phyloP scores from a whole-genome alignment of 2,113 vertebrate species.

The Lophochroa leadbeateri region DNA sequence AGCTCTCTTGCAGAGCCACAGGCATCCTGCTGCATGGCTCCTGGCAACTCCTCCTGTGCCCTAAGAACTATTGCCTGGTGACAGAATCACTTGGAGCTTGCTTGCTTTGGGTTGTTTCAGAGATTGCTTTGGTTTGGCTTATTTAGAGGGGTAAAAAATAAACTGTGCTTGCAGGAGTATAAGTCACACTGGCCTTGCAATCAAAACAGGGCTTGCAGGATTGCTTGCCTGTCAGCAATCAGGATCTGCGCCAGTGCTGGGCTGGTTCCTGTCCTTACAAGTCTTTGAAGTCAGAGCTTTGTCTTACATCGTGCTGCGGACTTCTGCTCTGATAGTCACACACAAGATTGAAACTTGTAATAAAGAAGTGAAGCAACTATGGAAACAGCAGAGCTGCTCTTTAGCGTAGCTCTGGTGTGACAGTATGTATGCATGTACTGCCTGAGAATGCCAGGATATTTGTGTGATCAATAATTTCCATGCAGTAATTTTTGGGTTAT shows the following conservation, averaged over 20 bases:
- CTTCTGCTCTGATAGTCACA: neutral
- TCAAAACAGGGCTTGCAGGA: neutral
- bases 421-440: rapidly evolving
- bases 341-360: neutral
- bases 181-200: neutral
- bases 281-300: neutral
- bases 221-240: neutral
- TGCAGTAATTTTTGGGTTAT: neutral
- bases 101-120: neutral
- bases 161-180: neutral
- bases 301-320: neutral
- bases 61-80: neutral
- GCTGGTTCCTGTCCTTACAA: neutral
- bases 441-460: neutral
- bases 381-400: neutral
- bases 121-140: neutral
- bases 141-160: neutral
- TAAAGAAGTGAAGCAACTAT: neutral
- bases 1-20: neutral
- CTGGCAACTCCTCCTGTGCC: neutral
- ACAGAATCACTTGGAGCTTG: neutral
- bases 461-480: neutral
- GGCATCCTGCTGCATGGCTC: neutral
- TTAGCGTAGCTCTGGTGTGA: neutral
- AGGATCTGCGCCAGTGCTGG: neutral